Conservation (phyloP, 2,797 vertebrate genomes). For the Malacoctenus gilli region DNA sequence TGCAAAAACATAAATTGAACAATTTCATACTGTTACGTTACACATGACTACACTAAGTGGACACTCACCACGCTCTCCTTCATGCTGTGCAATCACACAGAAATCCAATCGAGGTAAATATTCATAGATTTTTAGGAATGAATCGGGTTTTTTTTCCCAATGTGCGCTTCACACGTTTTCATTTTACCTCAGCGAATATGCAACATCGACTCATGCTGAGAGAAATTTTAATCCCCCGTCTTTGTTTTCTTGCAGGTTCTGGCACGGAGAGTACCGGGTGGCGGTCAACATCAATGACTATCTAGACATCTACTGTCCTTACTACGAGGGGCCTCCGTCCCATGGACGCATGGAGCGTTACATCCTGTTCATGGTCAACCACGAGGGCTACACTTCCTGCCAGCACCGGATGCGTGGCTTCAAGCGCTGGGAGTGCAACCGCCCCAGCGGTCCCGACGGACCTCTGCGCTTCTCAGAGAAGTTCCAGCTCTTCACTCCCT, state of each 20-base stretch:
- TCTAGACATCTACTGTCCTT: conserved; percentile 97
- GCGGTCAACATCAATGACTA: conserved; percentile 98
- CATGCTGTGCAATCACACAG: conserved; percentile 40
- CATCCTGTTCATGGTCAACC: conserved; percentile 96
- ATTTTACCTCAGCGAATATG: conserved; percentile 20
- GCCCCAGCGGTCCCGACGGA: conserved; percentile 90
- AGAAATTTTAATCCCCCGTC: not conserved
- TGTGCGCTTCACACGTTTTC: conserved; percentile 6
- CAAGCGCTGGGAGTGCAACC: conserved; percentile 98
- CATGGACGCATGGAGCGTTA: conserved; percentile 93
- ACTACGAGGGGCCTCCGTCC: conserved; percentile 89
- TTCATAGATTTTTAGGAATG: conserved; percentile 38
- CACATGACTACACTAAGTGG: conserved; percentile 28
- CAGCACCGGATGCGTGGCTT: conserved; percentile 94
- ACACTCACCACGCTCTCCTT: conserved; percentile 14
- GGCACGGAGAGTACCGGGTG: conserved; percentile 91
- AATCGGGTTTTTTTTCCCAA: conserved; percentile 6
- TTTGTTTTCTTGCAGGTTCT: conserved; percentile 80
- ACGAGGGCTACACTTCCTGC: conserved; percentile 91
- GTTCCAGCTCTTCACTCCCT: conserved; percentile 98
- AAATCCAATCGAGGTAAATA: conserved; percentile 53
- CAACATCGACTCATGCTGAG: conserved; percentile 2
- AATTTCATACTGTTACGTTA: conserved; percentile 25
- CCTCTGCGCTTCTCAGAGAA: conserved; percentile 97
- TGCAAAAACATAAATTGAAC: conserved; percentile 20